A percentile compares a stretch with the other conserved stretches of the same genome.
phyloP scores from a whole-genome alignment of 2,113 vertebrate genomes.

The Cebus imitator region DNA sequence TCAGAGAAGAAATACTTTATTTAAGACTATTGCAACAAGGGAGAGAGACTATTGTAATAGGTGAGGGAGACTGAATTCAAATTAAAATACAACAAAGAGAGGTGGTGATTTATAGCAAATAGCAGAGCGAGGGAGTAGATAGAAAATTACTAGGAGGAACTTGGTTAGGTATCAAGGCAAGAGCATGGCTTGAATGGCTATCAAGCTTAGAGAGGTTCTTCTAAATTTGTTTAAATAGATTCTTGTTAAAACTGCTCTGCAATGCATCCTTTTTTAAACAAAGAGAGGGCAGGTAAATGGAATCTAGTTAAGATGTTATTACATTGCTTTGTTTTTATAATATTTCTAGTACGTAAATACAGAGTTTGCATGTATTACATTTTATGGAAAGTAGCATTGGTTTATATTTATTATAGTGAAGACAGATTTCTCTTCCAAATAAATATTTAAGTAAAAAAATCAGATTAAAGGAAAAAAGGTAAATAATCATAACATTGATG shows the following conservation, averaged over 20 bases:
- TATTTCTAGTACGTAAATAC: neutral
- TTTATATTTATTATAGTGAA: neutral
- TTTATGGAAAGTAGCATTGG: neutral
- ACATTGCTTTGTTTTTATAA: neutral
- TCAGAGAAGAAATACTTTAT: neutral
- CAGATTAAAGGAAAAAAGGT: neutral
- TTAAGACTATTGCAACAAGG: neutral
- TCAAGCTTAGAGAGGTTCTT: neutral
- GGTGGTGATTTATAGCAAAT: neutral
- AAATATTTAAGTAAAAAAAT: neutral
- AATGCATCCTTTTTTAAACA: neutral
- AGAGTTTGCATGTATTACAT: neutral
- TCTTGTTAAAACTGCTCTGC: neutral
- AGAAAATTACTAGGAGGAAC: neutral
- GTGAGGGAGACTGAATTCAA: neutral
- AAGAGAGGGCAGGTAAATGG: neutral
- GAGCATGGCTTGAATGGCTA: neutral
- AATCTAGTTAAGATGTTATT: neutral
- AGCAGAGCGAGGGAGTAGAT: neutral
- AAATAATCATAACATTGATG: neutral
- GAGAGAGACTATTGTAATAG: neutral
- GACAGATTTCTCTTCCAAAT: neutral
- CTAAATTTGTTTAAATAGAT: neutral
- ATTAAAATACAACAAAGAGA: neutral
- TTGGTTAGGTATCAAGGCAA: neutral